These are phyloP conservation scores for Tetraneura akinire DNA, from an alignment of 1,140 invertebrate genomes.

Conservation along the genomic window DNA sequence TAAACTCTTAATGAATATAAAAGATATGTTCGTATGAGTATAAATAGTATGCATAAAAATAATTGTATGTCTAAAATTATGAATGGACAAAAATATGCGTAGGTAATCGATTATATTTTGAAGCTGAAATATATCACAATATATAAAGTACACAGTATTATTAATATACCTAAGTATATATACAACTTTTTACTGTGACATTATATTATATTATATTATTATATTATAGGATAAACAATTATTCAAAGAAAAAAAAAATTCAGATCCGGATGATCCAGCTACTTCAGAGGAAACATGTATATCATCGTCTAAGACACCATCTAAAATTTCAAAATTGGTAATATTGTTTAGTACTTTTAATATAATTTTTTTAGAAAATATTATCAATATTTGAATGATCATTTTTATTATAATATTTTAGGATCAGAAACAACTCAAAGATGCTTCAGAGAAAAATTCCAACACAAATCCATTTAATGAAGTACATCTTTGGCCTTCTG, in stretches of 20 bases:
- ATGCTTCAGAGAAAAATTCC: constrained; percentile 5
- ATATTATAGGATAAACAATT: constrained; percentile 10
- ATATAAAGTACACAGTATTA: constrained; percentile 6
- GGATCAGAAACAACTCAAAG: constrained; percentile 16
- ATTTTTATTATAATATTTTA: constrained; percentile 35
- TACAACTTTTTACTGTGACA: background rate
- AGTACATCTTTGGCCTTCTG: constrained; percentile 28
- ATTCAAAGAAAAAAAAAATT: constrained; percentile 20
- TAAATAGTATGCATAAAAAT: background rate
- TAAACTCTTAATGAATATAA: background rate
- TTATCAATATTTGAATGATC: too few relatives aligned
- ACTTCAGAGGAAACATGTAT: constrained; percentile 15
- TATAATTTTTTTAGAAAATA: too few relatives aligned
- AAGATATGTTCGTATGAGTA: background rate
- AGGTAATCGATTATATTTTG: constrained; percentile 19
- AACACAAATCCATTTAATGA: background rate
- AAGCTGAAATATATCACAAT: constrained; percentile 11
- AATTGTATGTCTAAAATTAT: constrained; percentile 3
- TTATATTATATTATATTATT: too few relatives aligned
- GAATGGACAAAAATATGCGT: background rate
- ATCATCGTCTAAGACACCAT: constrained; percentile 17
- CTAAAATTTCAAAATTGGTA: constrained; percentile 23
- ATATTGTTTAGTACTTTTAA: too few relatives aligned
- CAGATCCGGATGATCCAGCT: constrained; percentile 3
- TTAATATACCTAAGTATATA: constrained; percentile 22